Evolutionary conservation across 2,113 vertebrate species (phyloP).

Genomic region (Pseudonaja textilis): DNA sequence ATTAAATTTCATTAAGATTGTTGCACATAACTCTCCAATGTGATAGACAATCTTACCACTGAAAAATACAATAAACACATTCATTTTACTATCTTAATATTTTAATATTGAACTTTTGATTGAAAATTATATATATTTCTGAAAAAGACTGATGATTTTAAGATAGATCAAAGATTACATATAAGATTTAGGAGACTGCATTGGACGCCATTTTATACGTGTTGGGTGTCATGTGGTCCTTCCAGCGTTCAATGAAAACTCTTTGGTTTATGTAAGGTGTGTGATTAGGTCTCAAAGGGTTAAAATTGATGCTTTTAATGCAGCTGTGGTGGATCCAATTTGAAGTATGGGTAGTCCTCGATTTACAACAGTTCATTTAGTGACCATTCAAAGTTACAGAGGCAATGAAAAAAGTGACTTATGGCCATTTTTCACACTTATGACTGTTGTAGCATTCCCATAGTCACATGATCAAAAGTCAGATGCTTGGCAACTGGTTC

Average conservation of each 20-base stretch:
- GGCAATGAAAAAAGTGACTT: no score
- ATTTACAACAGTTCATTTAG: neutral
- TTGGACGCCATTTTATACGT: neutral
- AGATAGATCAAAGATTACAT: neutral
- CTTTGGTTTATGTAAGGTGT: neutral
- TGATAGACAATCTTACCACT: neutral
- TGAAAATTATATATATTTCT: neutral
- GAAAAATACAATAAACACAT: neutral
- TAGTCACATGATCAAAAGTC: neutral
- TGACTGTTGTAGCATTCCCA: neutral
- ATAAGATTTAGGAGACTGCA: neutral
- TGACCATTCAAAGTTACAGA: neutral
- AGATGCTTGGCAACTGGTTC: neutral
- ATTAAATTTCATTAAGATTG: neutral
- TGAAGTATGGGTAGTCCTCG: neutral
- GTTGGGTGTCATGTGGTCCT: neutral
- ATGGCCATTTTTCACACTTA: neutral
- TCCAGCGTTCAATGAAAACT: neutral
- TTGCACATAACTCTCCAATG: neutral
- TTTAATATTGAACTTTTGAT: neutral
- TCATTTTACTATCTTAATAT: neutral
- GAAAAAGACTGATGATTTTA: neutral
- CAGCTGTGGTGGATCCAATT: neutral
- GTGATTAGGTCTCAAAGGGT: neutral
- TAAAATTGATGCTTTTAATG: neutral